Evolutionary conservation across 2,888 invertebrate species (phyloP).

Genomic region (Drosophila antonietae): DNA sequence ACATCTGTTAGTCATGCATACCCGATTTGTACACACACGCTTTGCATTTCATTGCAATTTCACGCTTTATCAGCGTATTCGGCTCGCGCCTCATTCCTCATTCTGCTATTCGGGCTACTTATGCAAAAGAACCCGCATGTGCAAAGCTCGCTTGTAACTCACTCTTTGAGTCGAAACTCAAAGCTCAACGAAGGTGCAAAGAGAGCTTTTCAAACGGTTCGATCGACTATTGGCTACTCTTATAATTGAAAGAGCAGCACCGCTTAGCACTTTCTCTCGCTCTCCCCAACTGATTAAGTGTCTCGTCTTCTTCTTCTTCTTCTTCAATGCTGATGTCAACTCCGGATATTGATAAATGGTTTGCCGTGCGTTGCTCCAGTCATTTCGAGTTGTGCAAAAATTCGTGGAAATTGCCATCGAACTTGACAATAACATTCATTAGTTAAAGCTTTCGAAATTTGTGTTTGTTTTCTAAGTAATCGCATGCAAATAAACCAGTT

Average conservation of each 20-base stretch:
- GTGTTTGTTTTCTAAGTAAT: constrained; percentile 45
- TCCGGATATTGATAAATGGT: constrained; percentile 20
- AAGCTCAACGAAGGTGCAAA: constrained; percentile 12
- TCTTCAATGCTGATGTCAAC: constrained; percentile 20
- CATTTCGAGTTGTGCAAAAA: constrained; percentile 25
- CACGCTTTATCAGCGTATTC: constrained; percentile 52
- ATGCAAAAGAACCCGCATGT: constrained; percentile 47
- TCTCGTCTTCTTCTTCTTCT: constrained; percentile 1
- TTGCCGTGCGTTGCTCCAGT: constrained; percentile 3
- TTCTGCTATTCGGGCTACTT: constrained; percentile 28
- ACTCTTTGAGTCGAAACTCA: constrained; percentile 21
- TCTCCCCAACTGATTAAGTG: neutral
- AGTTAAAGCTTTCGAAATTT: constrained; percentile 45
- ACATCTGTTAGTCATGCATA: neutral
- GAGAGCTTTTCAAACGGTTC: constrained; percentile 8
- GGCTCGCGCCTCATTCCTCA: constrained; percentile 15
- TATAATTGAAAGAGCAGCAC: constrained; percentile 7
- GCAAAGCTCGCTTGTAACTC: constrained; percentile 17
- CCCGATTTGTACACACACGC: neutral
- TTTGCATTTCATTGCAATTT: constrained; percentile 40
- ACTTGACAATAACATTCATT: constrained; percentile 61
- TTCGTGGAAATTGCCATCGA: constrained; percentile 47
- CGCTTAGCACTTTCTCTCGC: neutral
- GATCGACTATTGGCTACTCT: neutral
- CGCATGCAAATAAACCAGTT: constrained; percentile 66